A percentile compares a stretch with the other conserved stretches of the same genome.
Conservation (phyloP, 2,113 vertebrate species). For the Anseranas semipalmata region DNA sequence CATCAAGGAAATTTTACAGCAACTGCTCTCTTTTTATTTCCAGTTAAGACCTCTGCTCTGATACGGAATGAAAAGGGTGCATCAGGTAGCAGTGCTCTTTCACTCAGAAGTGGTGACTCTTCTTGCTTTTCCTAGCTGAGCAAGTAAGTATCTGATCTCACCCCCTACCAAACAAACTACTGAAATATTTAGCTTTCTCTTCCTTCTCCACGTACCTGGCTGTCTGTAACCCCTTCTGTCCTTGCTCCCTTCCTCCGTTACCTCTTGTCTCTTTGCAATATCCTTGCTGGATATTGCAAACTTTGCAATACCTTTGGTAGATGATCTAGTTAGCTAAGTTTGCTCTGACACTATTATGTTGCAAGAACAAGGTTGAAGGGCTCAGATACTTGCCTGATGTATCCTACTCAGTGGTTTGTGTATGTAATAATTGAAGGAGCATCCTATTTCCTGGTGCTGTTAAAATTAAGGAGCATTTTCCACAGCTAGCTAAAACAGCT, state of each 20-base stretch:
- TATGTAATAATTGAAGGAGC: not conserved
- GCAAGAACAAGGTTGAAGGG: not conserved
- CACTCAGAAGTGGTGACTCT: not conserved
- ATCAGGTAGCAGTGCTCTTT: not conserved
- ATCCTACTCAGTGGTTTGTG: not conserved
- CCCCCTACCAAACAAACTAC: not conserved
- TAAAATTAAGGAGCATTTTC: not conserved
- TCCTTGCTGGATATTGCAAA: not conserved
- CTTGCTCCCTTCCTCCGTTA: not conserved
- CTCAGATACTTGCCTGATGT: not conserved
- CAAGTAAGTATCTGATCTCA: not conserved
- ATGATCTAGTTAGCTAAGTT: not conserved
- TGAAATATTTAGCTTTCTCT: not conserved
- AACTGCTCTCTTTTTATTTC: not conserved
- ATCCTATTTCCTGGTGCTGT: not conserved
- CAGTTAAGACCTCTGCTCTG: not conserved
- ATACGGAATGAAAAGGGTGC: not conserved
- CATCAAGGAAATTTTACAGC: not conserved
- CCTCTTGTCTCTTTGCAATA: not conserved
- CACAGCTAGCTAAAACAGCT: not conserved
- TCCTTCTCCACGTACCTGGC: not conserved
- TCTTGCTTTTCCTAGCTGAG: not conserved
- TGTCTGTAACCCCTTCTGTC: not conserved
- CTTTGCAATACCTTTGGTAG: too few relatives aligned
- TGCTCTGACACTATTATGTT: fast-evolving